Percentiles rank a stretch among this genome's conserved stretches.
phyloP scores from a whole-genome alignment of 2,888 invertebrate species.

The Apamea crenata region DNA sequence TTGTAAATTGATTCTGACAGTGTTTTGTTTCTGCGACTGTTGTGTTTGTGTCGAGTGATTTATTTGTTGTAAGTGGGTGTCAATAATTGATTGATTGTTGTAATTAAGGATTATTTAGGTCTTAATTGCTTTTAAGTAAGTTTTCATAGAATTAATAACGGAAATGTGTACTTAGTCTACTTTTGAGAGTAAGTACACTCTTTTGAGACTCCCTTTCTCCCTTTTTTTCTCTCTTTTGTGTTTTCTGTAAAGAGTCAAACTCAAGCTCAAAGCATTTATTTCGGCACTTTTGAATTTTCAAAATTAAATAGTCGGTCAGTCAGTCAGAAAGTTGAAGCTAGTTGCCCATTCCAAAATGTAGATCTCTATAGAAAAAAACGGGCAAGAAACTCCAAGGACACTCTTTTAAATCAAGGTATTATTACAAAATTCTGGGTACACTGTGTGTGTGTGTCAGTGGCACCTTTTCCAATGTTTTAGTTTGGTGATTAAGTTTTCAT shows the following conservation, averaged over 20 bases:
- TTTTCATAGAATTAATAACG: background rate
- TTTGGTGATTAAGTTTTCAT: background rate
- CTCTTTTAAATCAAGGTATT: too few species aligned
- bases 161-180: too few species aligned
- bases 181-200: background rate
- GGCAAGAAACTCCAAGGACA: too few species aligned
- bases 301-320: too few species aligned
- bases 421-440: too few species aligned
- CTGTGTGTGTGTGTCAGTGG: background rate
- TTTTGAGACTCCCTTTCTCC: background rate
- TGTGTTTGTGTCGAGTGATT: constrained; percentile 19
- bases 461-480: background rate
- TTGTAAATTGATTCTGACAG: constrained; percentile 22
- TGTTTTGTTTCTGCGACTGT: constrained; percentile 39
- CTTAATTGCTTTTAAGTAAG: background rate
- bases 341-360: too few species aligned
- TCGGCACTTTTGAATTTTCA: too few species aligned
- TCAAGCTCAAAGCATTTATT: too few species aligned
- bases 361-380: too few species aligned
- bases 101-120: constrained; percentile 3
- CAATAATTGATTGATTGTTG: constrained; percentile 30
- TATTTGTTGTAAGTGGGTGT: constrained; percentile 11
- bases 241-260: background rate
- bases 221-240: background rate
- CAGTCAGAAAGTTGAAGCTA: too few species aligned